Evolutionary conservation across 1,140 invertebrate species (phyloP).

Genomic region (Bombus terrestris): DNA sequence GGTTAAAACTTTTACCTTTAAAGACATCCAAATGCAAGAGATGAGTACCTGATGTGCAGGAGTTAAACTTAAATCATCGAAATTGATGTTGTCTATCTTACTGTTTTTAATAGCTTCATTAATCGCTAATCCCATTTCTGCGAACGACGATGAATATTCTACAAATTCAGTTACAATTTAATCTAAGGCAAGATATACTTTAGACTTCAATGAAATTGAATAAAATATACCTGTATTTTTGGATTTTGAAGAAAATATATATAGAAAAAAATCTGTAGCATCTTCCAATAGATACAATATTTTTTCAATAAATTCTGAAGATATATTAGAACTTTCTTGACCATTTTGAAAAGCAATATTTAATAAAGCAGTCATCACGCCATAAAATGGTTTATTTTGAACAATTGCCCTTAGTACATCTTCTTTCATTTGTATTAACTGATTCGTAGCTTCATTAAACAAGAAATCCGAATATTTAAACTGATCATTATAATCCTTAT

Average conservation of each 20-base stretch:
- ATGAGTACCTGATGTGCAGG: conserved; percentile 87
- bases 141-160: conserved; percentile 85
- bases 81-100: conserved; percentile 69
- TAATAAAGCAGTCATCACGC: conserved; percentile 73
- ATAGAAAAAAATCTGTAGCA: conserved; percentile 76
- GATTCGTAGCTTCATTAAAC: conserved; percentile 67
- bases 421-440: conserved; percentile 73
- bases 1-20: conserved; percentile 84
- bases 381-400: conserved; percentile 76
- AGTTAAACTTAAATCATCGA: conserved; percentile 81
- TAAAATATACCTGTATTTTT: conserved; percentile 65
- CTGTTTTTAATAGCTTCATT: conserved; percentile 75
- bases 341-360: conserved; percentile 61
- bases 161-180: conserved; percentile 42
- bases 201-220: neutral
- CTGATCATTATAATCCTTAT: conserved; percentile 6
- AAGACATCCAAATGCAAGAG: conserved; percentile 90
- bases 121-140: conserved; percentile 84
- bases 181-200: conserved; percentile 26
- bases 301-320: conserved; percentile 56
- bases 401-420: conserved; percentile 79
- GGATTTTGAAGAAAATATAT: conserved; percentile 74
- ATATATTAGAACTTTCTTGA: conserved; percentile 50
- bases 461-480: conserved; percentile 61
- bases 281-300: conserved; percentile 76